Base-by-base conservation (phyloP, 2,113 vertebrate species). In the Cricetomys ansorgei region DNA sequence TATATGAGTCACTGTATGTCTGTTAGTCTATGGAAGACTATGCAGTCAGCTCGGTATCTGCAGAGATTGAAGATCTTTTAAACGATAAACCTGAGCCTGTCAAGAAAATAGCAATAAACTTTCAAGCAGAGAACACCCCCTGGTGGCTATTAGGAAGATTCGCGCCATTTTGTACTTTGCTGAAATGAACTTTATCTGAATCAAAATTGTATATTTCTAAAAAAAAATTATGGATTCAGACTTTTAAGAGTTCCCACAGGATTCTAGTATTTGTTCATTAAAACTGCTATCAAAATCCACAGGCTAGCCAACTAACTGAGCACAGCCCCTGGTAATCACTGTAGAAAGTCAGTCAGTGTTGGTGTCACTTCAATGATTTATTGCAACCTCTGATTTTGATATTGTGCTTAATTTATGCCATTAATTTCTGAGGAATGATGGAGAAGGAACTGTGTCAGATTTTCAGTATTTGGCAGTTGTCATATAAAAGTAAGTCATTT, bases 111-210 rank as follows among this genome's bases (percentile, higher is more conserved):
- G 40, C 81, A 64, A 45, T 64, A 64, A 84, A 62, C 75, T 84
- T 81, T 87, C 87, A 86, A 95, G 79, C 69, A 88, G 69, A 97
- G 92, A 90, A 1, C 92, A 69, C 97, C 97, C 87, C 34, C 97
- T 96, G 79, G 94, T 97, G 97, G 94, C 81, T 10, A 50, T n/a
- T 59, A 96, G 45, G 40, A 96, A 50, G 50, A 96, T 88, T 87
- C 50, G 65, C 9, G 4, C 34, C n/a, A 43, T 88, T 92, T 29
- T 34, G 37, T n/a, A 65, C 40, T 79, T 86, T 89, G 72, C 9
- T 19, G 1, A 64, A 65, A 59, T 70, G 67, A 69, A 77, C n/a
- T 72, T 13, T 88, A 27, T 10, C 67, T 85, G 86, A 93, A 80
- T 69, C 16, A 92, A 83, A 92, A 92, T 79, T 79, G 27, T 7